These are phyloP conservation scores for Dendrolimus pini DNA, from an alignment of 2,888 invertebrate species.

Conservation along the genomic window DNA sequence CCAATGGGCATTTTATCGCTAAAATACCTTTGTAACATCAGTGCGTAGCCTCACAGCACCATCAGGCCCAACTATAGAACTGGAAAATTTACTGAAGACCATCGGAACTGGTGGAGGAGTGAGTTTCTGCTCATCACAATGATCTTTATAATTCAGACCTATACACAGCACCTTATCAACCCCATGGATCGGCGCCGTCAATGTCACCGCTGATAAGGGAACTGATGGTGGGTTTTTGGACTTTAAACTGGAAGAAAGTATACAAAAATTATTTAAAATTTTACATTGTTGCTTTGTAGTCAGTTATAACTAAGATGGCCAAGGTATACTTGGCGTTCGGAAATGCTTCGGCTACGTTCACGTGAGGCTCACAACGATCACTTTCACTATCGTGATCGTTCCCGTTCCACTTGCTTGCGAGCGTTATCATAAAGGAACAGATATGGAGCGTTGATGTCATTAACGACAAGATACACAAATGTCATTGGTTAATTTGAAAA, in stretches of 20 bases:
- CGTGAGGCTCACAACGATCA: too few species aligned
- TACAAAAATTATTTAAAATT: constrained; percentile 1
- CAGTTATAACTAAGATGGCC: too few species aligned
- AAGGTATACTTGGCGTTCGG: too few species aligned
- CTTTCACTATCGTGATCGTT: too few species aligned
- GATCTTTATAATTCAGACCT: constrained; percentile 90
- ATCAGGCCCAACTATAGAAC: constrained; percentile 84
- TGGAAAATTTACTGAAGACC: constrained; percentile 92
- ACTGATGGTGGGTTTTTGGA: constrained; percentile 21
- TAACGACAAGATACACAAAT: too few species aligned
- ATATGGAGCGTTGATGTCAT: too few species aligned
- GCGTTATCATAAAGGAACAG: too few species aligned
- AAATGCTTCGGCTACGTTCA: too few species aligned
- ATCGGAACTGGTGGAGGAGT: constrained; percentile 85
- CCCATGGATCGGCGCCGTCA: constrained; percentile 84
- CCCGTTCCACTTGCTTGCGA: too few species aligned
- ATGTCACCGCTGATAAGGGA: constrained; percentile 69
- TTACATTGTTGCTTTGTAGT: not conserved
- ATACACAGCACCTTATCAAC: constrained; percentile 92
- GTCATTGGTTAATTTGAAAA: too few species aligned
- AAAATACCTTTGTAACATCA: constrained; percentile 39
- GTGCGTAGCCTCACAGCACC: constrained; percentile 76
- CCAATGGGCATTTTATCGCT: too few species aligned
- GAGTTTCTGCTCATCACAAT: constrained; percentile 88
- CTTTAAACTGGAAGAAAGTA: constrained; percentile 24